phyloP scores from a whole-genome alignment of 2,113 vertebrate species.

The Macrotis lagotis region DNA sequence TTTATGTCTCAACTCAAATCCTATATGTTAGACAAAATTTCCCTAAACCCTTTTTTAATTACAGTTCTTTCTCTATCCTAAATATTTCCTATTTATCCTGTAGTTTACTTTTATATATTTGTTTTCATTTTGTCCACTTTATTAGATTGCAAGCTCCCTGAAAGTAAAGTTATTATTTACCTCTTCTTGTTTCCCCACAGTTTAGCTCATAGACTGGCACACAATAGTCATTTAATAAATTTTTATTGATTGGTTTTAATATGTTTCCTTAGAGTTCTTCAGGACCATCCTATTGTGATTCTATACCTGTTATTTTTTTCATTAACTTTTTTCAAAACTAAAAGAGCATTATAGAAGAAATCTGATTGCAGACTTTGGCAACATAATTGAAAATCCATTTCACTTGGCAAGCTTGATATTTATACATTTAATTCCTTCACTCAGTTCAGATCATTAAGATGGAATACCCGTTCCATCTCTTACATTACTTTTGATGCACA shows the following conservation, averaged over 20 bases:
- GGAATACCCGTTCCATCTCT: background rate
- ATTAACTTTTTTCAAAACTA: constrained; percentile 41
- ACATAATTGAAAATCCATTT: background rate
- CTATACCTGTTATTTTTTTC: constrained; percentile 32
- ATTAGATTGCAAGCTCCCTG: background rate
- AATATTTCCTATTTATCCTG: background rate
- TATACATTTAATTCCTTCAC: constrained; percentile 3
- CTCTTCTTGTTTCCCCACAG: background rate
- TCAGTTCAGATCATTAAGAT: constrained; percentile 6
- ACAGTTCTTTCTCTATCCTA: background rate
- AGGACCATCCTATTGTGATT: background rate
- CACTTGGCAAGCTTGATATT: background rate
- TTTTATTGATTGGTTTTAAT: background rate
- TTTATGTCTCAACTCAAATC: too few relatives aligned
- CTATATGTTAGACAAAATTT: too few relatives aligned
- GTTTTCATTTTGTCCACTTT: background rate
- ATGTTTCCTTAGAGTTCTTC: constrained; percentile 52
- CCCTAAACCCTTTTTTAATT: background rate
- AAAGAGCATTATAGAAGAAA: constrained; percentile 25
- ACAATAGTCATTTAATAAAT: background rate
- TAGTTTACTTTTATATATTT: background rate
- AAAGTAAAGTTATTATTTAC: background rate
- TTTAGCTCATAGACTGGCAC: background rate
- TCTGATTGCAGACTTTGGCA: background rate
- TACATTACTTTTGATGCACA: background rate